Base-by-base conservation (phyloP, 2,888 invertebrate species). In the Drosophila paracracens region DNA sequence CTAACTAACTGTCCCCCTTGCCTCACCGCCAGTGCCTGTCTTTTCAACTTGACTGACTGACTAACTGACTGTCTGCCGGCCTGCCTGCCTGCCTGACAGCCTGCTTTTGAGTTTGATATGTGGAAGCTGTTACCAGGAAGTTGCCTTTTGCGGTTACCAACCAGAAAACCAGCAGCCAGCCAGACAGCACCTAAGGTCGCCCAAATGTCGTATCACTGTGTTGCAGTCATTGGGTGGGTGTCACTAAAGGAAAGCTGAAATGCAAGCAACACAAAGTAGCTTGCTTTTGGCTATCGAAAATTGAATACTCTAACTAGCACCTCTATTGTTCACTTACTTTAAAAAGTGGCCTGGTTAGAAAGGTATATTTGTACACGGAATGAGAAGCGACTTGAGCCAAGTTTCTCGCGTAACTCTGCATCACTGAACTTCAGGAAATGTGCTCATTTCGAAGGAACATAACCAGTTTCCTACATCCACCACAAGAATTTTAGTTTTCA, bases 101-200 rank as follows among this genome's bases (percentile, higher is more conserved):
- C 67, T 50, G 57, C 69, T 51, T 72, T 79, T 67, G 48, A 57
- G 72, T 64, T 82, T 80, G 86, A 86, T 88, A 82, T 82, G 80
- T 84, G 80, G 61, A 77, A 81, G 69, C 78, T 66, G 73, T 69
- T 66, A 79, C 73, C 79, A 81, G 79, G 79, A 79, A 79, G 79
- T 66, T 58, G 61, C 61, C 80, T 68, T 46, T 51, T 76, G 78
- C 58, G 81, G 78, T 80, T 80, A 58, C 48, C 51, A 58, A 35
- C 60, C 25, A 70, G 27, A 59, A 58, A 54, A 54, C 33, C 56
- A 54, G 33, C 67, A 56, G 52, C 33, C 68, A 54, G 50, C 53
- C 58, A 65, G 13, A 57, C 75, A 59, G 57, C 61, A 68, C 75
- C 70, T 86, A 86, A 88, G 75, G 80, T 89, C 88, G 88, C 59